These are phyloP conservation scores for Anthoscopus minutus DNA, from an alignment of 2,113 vertebrate species.

Conservation along the genomic window DNA sequence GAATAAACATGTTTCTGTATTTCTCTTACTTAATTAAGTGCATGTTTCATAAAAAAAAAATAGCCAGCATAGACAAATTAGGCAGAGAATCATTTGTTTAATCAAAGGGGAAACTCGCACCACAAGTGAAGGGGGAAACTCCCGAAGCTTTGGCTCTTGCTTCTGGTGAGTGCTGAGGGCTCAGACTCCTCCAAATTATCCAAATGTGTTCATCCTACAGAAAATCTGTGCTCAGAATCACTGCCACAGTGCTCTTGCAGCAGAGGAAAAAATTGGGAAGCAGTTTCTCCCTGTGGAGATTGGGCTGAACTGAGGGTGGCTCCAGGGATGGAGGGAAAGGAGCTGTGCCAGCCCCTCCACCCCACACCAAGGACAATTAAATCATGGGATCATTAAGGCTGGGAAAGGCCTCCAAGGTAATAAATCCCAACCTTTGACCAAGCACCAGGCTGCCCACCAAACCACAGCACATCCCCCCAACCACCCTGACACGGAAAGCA, in stretches of 20 bases:
- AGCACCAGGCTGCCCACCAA: neutral
- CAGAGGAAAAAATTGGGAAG: neutral
- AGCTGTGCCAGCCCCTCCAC: neutral
- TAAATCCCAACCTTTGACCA: neutral
- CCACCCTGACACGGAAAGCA: accelerated
- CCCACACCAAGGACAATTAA: accelerated
- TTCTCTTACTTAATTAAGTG: constrained; percentile 54
- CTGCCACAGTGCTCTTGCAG: accelerated
- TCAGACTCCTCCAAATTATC: neutral
- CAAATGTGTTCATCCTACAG: neutral
- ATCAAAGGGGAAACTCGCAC: neutral
- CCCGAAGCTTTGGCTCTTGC: neutral
- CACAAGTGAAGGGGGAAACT: neutral
- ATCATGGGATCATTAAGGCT: neutral
- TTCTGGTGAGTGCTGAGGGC: neutral
- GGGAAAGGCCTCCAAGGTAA: neutral
- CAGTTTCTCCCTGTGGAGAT: neutral
- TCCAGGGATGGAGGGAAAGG: neutral
- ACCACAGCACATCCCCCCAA: accelerated
- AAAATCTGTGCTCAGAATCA: neutral
- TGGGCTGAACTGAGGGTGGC: accelerated
- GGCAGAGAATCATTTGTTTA: neutral
- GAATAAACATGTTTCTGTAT: constrained; percentile 44
- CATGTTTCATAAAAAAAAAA: constrained; percentile 33
- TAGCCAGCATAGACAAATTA: constrained; percentile 11